Evolutionary conservation across 2,113 vertebrate species (phyloP).

Genomic region (Collichthys lucidus): DNA sequence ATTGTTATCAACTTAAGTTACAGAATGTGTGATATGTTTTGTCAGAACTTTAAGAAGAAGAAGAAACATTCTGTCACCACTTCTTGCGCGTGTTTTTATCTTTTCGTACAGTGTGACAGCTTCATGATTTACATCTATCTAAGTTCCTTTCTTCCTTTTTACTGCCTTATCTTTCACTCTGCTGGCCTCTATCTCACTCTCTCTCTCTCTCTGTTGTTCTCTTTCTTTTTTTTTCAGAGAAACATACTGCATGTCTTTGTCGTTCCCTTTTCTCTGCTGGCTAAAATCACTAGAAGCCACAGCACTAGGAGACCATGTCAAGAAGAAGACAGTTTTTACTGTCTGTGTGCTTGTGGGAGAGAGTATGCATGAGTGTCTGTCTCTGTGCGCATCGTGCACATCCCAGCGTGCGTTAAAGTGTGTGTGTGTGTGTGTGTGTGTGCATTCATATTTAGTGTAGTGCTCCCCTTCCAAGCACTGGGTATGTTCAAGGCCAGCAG

Average conservation of each 20-base stretch:
- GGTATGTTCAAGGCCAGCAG: slow-evolving; percentile 75
- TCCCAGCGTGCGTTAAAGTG: background rate
- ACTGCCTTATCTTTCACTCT: slow-evolving; percentile 5
- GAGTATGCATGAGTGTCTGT: background rate
- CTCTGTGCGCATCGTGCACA: slow-evolving; percentile 16
- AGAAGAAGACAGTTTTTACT: slow-evolving; percentile 22
- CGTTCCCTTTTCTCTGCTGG: slow-evolving; percentile 10
- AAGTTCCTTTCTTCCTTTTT: background rate
- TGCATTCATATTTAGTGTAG: slow-evolving; percentile 41
- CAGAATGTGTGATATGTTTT: slow-evolving; percentile 20
- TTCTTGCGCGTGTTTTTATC: background rate
- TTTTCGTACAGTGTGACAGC: background rate
- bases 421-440: slow-evolving; percentile 24
- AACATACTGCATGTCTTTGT: slow-evolving; percentile 17
- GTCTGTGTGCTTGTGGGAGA: slow-evolving; percentile 23
- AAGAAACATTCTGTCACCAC: background rate
- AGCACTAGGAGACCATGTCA: slow-evolving; percentile 24
- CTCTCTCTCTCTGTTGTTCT: background rate
- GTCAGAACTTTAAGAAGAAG: slow-evolving; percentile 9
- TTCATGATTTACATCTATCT: background rate
- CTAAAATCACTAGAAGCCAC: slow-evolving; percentile 16
- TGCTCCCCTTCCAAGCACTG: slow-evolving; percentile 54
- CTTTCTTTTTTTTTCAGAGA: slow-evolving; percentile 10
- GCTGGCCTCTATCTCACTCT: slow-evolving; percentile 20
- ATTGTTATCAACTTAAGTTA: slow-evolving; percentile 5